Evolutionary conservation across 2,888 invertebrate genomes (phyloP), one percentile per base, ranked within the genome.

Genomic region (Malthinus seriepunctatus): DNA sequence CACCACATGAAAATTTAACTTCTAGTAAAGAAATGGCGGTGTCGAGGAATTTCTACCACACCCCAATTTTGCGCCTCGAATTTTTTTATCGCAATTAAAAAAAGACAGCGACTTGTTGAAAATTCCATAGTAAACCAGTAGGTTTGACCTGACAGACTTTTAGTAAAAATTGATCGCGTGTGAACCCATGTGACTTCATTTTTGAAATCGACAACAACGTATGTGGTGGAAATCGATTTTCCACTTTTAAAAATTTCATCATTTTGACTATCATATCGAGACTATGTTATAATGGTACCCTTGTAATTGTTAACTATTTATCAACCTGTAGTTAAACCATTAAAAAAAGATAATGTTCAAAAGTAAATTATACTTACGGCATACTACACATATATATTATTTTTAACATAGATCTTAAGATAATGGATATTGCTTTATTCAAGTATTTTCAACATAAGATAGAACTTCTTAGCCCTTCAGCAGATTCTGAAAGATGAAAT

Each of bases 21-120:
- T 23, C 23, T 5, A 23, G 23, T 23, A 23, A 23, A 23, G 2
- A 23, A 23, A 23, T 23, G n/a, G 31, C 11, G 32, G 32, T 32
- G 8, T 45, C 8, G 5, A 47, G 48, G 57, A 61, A 61, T 61
- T 53, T 58, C 23, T 58, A 61, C 61, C 61, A 61, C 61, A 57
- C 57, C 61, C 61, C 57, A 57, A 53, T 37, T 35, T 58, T 44
- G 35, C 47, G 48, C 56, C 51, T 14, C 31, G 14, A 37, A 32
- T 32, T 37, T 52, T 23, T 57, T 57, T 51, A 57, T 51, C 51
- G 57, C 48, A 47, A 37, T 15, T 45, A 50, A 54, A 50, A 50
- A 55, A 42, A 51, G 45, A 48, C 49, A 23, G 52, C 42, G 47
- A 49, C 42, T 38, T 52, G 51, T 52, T 55, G 15, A 60, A 60